Evolutionary conservation across 2,888 invertebrate genomes (phyloP).

Genomic region (Panzeria rudis): DNA sequence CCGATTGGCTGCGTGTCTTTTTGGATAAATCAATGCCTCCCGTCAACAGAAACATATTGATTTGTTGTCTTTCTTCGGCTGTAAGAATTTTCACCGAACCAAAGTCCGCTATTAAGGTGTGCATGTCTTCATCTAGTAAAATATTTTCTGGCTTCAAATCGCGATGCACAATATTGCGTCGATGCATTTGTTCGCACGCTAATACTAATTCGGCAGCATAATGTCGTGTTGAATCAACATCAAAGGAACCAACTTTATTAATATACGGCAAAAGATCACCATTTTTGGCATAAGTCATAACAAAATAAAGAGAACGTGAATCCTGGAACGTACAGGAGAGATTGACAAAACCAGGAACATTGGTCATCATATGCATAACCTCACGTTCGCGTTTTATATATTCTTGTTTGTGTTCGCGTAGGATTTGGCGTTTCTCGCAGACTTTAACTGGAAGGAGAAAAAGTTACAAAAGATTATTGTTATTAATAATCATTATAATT

Average conservation of each 20-base stretch:
- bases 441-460: slow-evolving; percentile 92
- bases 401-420: slow-evolving; percentile 95
- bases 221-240: slow-evolving; percentile 94
- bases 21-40: slow-evolving; percentile 72
- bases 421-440: slow-evolving; percentile 97
- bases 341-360: slow-evolving; percentile 94
- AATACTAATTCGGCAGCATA: slow-evolving; percentile 97
- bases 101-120: slow-evolving; percentile 98
- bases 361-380: slow-evolving; percentile 93
- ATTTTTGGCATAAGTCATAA: slow-evolving; percentile 96
- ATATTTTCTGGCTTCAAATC: slow-evolving; percentile 99
- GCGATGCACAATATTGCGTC: slow-evolving; percentile 94
- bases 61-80: slow-evolving; percentile 74
- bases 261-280: slow-evolving; percentile 97
- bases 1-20: slow-evolving; percentile 67
- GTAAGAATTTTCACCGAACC: slow-evolving; percentile 95
- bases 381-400: slow-evolving; percentile 98
- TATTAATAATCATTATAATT: neutral
- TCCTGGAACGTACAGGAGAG: slow-evolving; percentile 99
- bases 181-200: slow-evolving; percentile 96
- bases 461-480: neutral
- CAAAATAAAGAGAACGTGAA: slow-evolving; percentile 95
- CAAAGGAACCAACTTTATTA: slow-evolving; percentile 95
- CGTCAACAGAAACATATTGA: slow-evolving; percentile 67
- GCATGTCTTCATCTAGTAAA: slow-evolving; percentile 96